phyloP scores from a whole-genome alignment of 2,113 vertebrate species.

The Puntigrus tetrazona region DNA sequence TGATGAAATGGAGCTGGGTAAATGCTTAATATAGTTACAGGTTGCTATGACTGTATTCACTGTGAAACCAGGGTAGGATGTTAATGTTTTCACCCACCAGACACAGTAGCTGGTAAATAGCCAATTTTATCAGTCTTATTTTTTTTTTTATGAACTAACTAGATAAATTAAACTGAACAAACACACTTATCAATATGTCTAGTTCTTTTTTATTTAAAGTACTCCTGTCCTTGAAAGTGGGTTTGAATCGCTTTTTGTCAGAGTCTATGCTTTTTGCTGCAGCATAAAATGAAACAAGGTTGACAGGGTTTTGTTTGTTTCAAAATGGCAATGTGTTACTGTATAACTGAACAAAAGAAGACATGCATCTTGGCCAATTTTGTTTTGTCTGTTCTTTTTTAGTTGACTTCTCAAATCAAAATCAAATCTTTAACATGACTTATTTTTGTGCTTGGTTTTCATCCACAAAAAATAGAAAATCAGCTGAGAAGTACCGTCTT shows the following conservation, averaged over 20 bases:
- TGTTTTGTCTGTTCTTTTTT: neutral
- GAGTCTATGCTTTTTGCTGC: neutral
- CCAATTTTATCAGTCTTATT: neutral
- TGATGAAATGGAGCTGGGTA: neutral
- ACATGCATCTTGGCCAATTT: neutral
- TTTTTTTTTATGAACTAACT: neutral
- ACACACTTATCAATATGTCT: neutral
- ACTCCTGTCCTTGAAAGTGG: neutral
- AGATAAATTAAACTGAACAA: neutral
- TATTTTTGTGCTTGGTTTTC: neutral
- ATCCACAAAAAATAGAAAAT: too few species aligned
- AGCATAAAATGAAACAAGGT: neutral
- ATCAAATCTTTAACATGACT: neutral
- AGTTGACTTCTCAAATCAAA: neutral
- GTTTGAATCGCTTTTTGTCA: neutral
- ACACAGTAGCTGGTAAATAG: neutral
- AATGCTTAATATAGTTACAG: slow-evolving; percentile 4
- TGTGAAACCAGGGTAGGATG: neutral
- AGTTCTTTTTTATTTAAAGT: neutral
- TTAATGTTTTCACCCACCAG: neutral
- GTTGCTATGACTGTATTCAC: neutral
- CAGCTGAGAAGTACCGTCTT: neutral
- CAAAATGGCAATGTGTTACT: neutral
- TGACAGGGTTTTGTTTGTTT: neutral
- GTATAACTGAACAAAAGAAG: neutral